Percentiles rank a stretch among this genome's conserved stretches.
Conservation (phyloP, 2,113 vertebrate genomes). For the Ceuthmochares aereus region DNA sequence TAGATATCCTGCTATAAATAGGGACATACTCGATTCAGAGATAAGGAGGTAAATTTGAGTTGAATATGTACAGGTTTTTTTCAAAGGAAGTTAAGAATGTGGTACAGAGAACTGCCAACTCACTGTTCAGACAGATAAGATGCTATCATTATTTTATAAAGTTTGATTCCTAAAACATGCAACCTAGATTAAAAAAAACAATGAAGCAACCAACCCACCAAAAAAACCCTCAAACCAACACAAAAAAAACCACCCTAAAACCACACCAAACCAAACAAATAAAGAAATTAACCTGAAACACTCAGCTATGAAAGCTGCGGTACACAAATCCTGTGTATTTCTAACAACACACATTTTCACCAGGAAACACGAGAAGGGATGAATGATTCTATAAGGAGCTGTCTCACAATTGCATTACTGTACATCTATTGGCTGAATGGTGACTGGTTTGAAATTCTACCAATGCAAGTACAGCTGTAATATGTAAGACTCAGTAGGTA, state of each 20-base stretch:
- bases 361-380: neutral
- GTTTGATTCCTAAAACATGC: neutral
- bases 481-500: neutral
- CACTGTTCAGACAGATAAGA: neutral
- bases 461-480: neutral
- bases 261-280: neutral
- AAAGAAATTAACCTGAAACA: neutral
- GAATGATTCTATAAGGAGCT: neutral
- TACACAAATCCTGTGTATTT: neutral
- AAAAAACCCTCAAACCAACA: neutral
- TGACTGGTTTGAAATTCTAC: neutral
- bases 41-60: neutral
- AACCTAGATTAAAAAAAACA: neutral
- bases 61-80: conserved; percentile 8
- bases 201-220: neutral
- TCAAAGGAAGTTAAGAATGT: neutral
- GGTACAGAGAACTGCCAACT: neutral
- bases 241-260: neutral
- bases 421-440: neutral
- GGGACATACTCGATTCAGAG: neutral
- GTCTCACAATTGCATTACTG: neutral
- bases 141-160: neutral
- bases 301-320: neutral
- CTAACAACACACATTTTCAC: neutral
- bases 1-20: conserved; percentile 1